Conservation (phyloP, 2,797 vertebrate species). For the Poecile montanus region DNA sequence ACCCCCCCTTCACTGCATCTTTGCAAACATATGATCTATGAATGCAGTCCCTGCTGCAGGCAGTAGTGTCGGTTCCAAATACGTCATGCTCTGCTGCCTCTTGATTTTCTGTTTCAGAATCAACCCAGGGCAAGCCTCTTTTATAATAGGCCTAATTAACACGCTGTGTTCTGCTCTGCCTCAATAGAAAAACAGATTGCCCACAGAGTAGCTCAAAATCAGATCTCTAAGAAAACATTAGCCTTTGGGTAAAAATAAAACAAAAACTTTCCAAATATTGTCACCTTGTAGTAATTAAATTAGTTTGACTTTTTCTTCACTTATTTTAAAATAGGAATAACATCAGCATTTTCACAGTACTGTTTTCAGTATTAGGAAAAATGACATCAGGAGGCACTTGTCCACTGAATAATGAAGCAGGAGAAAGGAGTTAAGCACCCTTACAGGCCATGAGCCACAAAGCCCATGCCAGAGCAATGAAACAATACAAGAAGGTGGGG, state of each 20-base stretch:
- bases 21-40: conserved; percentile 66
- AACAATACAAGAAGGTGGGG: neutral
- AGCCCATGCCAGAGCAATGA: neutral
- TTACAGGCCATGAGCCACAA: neutral
- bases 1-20: conserved; percentile 1
- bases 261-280: neutral
- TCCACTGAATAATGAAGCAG: neutral
- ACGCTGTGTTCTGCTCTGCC: conserved; percentile 3
- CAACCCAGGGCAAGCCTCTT: conserved; percentile 58
- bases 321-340: neutral
- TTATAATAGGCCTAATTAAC: conserved; percentile 69
- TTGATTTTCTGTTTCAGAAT: conserved; percentile 66
- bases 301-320: neutral
- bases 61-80: conserved; percentile 70
- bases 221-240: neutral
- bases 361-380: neutral
- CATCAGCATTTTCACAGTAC: neutral
- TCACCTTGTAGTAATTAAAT: neutral
- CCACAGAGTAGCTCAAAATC: neutral
- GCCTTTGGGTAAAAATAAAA: neutral
- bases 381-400: neutral
- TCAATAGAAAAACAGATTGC: neutral
- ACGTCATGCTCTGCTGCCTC: conserved; percentile 64
- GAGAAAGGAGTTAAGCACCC: neutral
- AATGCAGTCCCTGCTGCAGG: conserved; percentile 57